phyloP scores from a whole-genome alignment of 2,888 invertebrate species.

The Drosophila greeni region DNA sequence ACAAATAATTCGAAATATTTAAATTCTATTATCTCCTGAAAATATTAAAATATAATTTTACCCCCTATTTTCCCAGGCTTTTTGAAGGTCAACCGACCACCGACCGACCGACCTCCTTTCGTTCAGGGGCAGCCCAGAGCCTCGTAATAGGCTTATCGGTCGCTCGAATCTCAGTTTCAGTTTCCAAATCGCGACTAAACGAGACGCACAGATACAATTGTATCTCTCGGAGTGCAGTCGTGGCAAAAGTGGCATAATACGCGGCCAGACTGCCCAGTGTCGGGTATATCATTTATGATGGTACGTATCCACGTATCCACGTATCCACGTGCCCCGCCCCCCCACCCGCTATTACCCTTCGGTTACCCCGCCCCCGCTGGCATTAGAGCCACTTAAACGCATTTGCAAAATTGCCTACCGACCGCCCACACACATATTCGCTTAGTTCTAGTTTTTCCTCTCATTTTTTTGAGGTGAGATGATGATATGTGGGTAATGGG shows the following conservation, averaged over 20 bases:
- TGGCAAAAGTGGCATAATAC: conserved; percentile 56
- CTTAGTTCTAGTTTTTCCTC: conserved; percentile 32
- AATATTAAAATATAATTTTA: neutral
- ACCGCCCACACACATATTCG: conserved; percentile 64
- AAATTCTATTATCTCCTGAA: neutral
- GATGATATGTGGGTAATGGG: conserved; percentile 35
- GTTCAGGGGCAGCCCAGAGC: conserved; percentile 25
- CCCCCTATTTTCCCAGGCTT: neutral
- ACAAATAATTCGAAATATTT: neutral
- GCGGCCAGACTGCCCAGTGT: conserved; percentile 41
- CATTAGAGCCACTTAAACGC: conserved; percentile 73
- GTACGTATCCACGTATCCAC: too few species aligned
- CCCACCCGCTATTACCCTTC: conserved; percentile 9
- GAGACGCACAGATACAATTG: conserved; percentile 36
- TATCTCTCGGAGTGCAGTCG: conserved; percentile 10
- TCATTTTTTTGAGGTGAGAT: conserved; percentile 36
- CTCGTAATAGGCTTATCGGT: conserved; percentile 66
- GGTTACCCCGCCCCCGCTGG: conserved; percentile 67
- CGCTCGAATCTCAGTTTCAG: conserved; percentile 51
- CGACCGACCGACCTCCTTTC: conserved; percentile 17
- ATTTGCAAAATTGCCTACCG: conserved; percentile 69
- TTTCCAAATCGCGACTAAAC: conserved; percentile 58
- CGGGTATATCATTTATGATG: conserved; percentile 33
- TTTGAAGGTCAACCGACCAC: conserved; percentile 22
- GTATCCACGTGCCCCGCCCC: conserved; percentile 58